Evolutionary conservation across 2,888 invertebrate genomes (phyloP), one percentile per base, ranked within the genome.

Genomic region (Protophormia terraenovae): DNA sequence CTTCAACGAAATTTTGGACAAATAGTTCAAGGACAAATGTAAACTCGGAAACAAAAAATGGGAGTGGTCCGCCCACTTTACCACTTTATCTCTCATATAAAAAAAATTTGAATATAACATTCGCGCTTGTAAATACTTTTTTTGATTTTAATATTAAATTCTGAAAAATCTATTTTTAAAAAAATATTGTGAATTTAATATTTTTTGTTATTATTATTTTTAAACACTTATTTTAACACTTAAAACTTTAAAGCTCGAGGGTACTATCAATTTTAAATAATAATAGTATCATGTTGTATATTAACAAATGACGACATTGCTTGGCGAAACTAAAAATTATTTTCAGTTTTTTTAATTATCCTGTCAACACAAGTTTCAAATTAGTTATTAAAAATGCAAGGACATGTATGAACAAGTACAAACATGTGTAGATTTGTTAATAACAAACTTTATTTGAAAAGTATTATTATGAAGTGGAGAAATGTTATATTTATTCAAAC

Each of bases 171-270:
- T 32, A 2, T 14, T 38, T 38, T 10, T 14, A 38, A 47, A 47
- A 47, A 19, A 47, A 47, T 10, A 47, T 47, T 47, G 8, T 47
- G 7, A 8, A 47, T 3, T 19, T 47, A 47, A 2, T 47, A 47
- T 47, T 38, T 62, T 12, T 45, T 64, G 41, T n/a, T 16, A 64
- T 27, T 22, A 35, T n/a, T n/a, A n/a, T n/a, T n/a, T n/a, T n/a
- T n/a, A n/a, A n/a, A n/a, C n/a, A n/a, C n/a, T n/a, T 35, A 35
- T 35, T 53, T 69, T 50, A n/a, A 22, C 50, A 35, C 47, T 69
- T 50, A 10, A 35, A 69, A 24, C 22, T 35, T 22, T 14, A 53
- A 69, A 10, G 35, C 53, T 53, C 22, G 0, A 35, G 19, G 22
- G n/a, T 22, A 8, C 8, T 14, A 67, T 22, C 29, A n/a, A 38